Evolutionary conservation across 2,113 vertebrate species (phyloP), one percentile per base, ranked within the genome.

Genomic region (Marmota flaviventris): DNA sequence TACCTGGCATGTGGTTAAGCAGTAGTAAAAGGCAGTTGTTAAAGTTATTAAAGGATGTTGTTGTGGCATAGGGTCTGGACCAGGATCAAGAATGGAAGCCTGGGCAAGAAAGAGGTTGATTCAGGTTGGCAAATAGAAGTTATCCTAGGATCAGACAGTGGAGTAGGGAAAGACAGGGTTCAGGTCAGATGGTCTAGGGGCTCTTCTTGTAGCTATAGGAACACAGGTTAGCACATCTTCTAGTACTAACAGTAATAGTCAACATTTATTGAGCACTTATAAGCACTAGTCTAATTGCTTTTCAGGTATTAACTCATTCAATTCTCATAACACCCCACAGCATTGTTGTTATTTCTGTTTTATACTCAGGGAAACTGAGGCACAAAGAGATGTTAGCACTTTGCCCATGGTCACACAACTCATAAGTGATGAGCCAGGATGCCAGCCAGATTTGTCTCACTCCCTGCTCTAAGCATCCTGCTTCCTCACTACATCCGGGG

Each of bases 1-100:
- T 86, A 29, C 75, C 89, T 95, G 77, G 11, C 13, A 34, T 83
- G 48, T 69, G 63, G 78, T 39, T 88, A 69, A 96, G 53, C 37
- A 85, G 56, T 82, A 81, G 58, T 63, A 89, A 96, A 42, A 76
- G 65, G 65, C 29, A 69, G 7, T 42, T 51, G 4, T 42, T 83
- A 56, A 11, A 22, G 48, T 58, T 92, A 34, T 48, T 82, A 45
- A 34, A 91, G 29, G 48, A 72, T 88, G 61, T 16, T 65, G n/a
- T 27, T 77, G 13, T 45, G 75, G 61, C 20, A 63, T 32, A 58
- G 39, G 16, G 6, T 25, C 63, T 94, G 53, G 56, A 51, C 22
- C 4, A 48, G n/a, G 10, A 61, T 24, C 61, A 39, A 42, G 58
- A 72, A 72, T 56, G 58, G 56, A 93, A 7, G 82, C 22, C 3